Conservation (phyloP, 2,797 vertebrate species). For the Halcyon leucocephala region DNA sequence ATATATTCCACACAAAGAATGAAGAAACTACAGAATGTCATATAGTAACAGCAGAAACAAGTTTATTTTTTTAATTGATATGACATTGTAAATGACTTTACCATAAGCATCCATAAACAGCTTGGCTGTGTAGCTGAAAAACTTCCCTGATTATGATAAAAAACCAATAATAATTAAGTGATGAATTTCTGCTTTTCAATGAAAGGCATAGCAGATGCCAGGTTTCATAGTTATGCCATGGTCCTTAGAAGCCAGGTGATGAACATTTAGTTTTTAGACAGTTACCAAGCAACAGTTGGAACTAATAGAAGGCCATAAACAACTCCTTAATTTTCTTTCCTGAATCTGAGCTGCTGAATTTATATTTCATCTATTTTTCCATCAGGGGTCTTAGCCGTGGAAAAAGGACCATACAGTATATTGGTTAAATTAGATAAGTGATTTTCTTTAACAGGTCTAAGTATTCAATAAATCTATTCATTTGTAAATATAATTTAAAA, state of each 20-base stretch:
- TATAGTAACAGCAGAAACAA: background rate
- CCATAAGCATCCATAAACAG: background rate
- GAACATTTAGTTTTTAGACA: slow-evolving; percentile 57
- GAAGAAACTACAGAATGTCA: background rate
- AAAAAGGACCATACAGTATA: background rate
- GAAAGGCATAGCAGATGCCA: background rate
- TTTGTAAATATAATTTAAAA: slow-evolving; percentile 7
- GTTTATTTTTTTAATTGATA: background rate
- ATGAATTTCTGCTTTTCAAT: background rate
- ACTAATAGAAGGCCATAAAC: slow-evolving; percentile 22
- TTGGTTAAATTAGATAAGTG: background rate
- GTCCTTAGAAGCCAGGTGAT: slow-evolving; percentile 56
- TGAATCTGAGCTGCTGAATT: background rate
- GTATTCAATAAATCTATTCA: background rate
- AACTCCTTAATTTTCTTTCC: slow-evolving; percentile 16
- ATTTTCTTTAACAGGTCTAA: background rate
- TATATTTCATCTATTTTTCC: slow-evolving; percentile 29
- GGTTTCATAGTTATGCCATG: background rate
- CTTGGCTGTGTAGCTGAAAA: background rate
- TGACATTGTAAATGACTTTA: background rate
- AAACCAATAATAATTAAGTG: background rate
- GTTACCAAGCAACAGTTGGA: slow-evolving; percentile 66
- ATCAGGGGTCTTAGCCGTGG: background rate
- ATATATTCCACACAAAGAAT: background rate
- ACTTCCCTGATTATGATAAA: background rate